phyloP scores from a whole-genome alignment of 2,113 vertebrate species.

The Origma solitaria region DNA sequence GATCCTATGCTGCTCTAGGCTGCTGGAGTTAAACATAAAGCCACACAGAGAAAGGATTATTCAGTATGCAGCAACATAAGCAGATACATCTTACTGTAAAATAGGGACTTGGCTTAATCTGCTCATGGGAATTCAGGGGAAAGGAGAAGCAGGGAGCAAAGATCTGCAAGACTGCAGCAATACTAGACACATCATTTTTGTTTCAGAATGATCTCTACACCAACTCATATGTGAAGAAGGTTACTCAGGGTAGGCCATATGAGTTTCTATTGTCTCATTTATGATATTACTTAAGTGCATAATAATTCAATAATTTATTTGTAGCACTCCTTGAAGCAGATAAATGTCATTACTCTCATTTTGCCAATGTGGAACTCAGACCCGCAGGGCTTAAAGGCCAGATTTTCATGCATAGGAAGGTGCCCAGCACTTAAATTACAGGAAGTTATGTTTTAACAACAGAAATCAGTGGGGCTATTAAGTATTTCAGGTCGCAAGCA shows the following conservation, averaged over 20 bases:
- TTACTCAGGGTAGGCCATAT: neutral
- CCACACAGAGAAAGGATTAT: neutral
- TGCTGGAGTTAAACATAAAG: neutral
- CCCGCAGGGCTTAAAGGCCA: neutral
- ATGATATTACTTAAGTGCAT: neutral
- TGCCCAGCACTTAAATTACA: neutral
- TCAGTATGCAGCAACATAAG: neutral
- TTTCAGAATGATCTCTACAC: neutral
- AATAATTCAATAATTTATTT: neutral
- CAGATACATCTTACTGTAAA: neutral
- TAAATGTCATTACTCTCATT: neutral
- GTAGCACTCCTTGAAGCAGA: neutral
- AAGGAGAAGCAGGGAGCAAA: neutral
- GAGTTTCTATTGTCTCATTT: neutral
- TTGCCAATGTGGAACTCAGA: neutral
- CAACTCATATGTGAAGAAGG: neutral
- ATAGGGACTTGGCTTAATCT: neutral
- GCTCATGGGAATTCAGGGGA: neutral
- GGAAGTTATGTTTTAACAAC: neutral
- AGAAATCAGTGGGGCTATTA: neutral
- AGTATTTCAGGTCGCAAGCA: neutral
- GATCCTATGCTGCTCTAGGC: neutral
- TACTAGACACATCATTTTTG: neutral
- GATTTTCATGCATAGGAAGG: neutral
- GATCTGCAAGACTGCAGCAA: neutral